Evolutionary conservation across 2,113 vertebrate species (phyloP).

Genomic region (Pseudois nayaur): DNA sequence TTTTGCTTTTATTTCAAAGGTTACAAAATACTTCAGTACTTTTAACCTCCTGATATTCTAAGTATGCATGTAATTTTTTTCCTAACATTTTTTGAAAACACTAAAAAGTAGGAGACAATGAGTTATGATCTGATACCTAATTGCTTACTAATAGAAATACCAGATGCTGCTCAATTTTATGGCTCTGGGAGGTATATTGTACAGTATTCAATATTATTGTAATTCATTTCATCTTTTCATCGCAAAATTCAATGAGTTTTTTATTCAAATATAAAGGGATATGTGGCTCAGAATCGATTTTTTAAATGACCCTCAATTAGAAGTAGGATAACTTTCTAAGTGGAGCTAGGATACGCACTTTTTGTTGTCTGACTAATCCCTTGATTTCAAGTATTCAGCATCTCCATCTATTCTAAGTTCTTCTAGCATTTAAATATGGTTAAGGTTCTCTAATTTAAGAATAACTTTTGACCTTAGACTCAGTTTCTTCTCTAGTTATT

Average conservation of each 20-base stretch:
- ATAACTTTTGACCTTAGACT: neutral
- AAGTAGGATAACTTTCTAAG: neutral
- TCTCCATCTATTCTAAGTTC: neutral
- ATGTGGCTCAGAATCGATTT: neutral
- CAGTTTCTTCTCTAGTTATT: neutral
- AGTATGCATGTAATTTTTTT: neutral
- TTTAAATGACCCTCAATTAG: neutral
- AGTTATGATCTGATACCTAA: constrained; percentile 10
- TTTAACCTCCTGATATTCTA: neutral
- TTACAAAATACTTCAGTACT: constrained; percentile 4
- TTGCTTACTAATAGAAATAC: constrained; percentile 7
- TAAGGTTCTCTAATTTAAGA: neutral
- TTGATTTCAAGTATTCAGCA: neutral
- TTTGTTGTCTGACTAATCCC: neutral
- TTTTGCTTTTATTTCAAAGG: constrained; percentile 34
- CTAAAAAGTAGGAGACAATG: neutral
- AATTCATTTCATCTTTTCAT: constrained; percentile 2
- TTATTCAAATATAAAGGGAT: neutral
- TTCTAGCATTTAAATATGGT: neutral
- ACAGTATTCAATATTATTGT: neutral
- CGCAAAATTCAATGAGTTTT: constrained; percentile 4
- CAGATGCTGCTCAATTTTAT: neutral
- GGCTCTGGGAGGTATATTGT: neutral
- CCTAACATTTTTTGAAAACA: constrained; percentile 30
- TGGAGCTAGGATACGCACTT: neutral